A percentile compares a stretch with the other conserved stretches of the same genome.
phyloP scores from a whole-genome alignment of 2,888 invertebrate genomes.

The Macaria notata region DNA sequence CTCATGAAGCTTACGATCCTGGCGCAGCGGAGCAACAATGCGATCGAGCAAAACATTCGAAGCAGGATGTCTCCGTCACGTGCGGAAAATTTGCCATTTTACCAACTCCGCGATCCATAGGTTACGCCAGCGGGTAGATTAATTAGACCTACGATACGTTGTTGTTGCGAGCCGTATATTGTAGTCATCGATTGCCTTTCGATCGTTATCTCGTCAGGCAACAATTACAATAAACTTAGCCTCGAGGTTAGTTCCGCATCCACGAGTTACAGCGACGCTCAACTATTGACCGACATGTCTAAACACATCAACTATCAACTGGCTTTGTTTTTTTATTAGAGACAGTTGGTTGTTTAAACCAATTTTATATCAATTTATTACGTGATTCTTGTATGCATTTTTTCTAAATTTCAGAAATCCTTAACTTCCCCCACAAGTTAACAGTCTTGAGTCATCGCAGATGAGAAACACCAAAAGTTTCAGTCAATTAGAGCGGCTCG shows the following conservation, averaged over 20 bases:
- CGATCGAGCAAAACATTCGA: conserved; percentile 20
- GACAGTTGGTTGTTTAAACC: too few species aligned
- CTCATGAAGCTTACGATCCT: not conserved
- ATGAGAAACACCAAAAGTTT: conserved; percentile 18
- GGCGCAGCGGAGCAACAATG: conserved; percentile 7
- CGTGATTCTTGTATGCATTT: too few species aligned
- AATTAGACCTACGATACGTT: conserved; percentile 9
- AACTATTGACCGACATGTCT: conserved; percentile 35
- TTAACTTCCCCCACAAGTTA: conserved; percentile 8
- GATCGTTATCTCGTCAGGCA: conserved; percentile 48
- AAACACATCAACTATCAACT: too few species aligned
- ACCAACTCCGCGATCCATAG: conserved; percentile 17
- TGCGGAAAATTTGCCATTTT: conserved; percentile 29
- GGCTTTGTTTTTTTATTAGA: conserved; percentile 4
- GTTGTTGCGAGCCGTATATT: conserved; percentile 22
- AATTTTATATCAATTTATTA: too few species aligned
- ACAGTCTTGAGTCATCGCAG: conserved; percentile 10
- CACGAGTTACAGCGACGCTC: conserved; percentile 24
- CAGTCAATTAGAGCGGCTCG: conserved; percentile 14
- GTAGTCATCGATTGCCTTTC: conserved; percentile 56
- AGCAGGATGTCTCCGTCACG: conserved; percentile 29
- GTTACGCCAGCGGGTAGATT: conserved; percentile 15
- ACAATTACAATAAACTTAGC: conserved; percentile 53
- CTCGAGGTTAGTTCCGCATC: conserved; percentile 59
- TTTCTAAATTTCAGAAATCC: not conserved